These are phyloP conservation scores for Euspilapteryx auroguttella DNA, from an alignment of 2,888 invertebrate species.

Conservation along the genomic window DNA sequence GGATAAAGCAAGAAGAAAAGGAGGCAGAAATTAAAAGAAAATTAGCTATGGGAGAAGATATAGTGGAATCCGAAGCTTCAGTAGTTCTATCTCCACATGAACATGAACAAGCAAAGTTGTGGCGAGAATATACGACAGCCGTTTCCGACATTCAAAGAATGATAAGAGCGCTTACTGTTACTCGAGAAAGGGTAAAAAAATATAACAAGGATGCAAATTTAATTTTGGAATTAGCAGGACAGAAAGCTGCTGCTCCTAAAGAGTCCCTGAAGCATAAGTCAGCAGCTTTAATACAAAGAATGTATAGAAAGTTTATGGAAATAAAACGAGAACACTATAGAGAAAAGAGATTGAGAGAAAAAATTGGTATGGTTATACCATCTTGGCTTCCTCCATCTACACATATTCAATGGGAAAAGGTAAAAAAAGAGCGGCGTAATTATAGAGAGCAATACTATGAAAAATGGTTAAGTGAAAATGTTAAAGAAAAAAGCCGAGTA, in stretches of 20 bases:
- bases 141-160: constrained; percentile 36
- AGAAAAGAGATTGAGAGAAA: constrained; percentile 36
- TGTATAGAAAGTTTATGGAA: constrained; percentile 41
- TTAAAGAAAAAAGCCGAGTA: constrained; percentile 51
- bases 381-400: constrained; percentile 42
- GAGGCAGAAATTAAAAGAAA: constrained; percentile 24
- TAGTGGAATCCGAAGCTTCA: constrained; percentile 15
- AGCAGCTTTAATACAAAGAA: constrained; percentile 21
- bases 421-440: constrained; percentile 39
- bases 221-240: constrained; percentile 37
- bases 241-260: constrained; percentile 24
- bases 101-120: constrained; percentile 17
- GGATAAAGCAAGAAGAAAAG: constrained; percentile 20
- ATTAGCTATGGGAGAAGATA: constrained; percentile 24
- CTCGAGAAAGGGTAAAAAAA: constrained; percentile 18
- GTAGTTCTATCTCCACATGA: constrained; percentile 23
- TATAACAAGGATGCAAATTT: constrained; percentile 27
- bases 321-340: constrained; percentile 30
- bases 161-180: constrained; percentile 28
- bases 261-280: constrained; percentile 21
- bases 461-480: constrained; percentile 35
- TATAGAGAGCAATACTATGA: constrained; percentile 42
- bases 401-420: constrained; percentile 41
- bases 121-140: constrained; percentile 24
- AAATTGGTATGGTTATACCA: constrained; percentile 61